These are phyloP conservation scores for Grantiella picta DNA, from an alignment of 2,113 vertebrate genomes.

Conservation along the genomic window DNA sequence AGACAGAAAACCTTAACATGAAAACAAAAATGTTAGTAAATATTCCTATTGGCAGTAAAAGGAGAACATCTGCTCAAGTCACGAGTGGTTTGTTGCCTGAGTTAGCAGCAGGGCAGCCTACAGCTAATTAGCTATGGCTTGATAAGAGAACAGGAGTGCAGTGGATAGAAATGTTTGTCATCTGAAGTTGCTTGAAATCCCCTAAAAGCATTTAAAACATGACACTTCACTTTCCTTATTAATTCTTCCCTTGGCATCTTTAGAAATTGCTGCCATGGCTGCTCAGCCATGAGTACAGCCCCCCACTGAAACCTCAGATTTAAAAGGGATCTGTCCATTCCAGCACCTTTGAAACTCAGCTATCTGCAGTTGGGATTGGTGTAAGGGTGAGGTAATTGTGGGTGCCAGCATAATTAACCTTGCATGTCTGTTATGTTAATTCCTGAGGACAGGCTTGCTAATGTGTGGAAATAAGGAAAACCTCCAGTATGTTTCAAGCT, in stretches of 20 bases:
- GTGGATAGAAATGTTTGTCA: neutral
- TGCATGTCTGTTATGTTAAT: neutral
- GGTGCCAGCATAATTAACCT: neutral
- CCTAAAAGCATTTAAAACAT: neutral
- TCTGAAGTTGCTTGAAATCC: neutral
- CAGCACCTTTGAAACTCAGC: neutral
- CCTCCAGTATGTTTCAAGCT: neutral
- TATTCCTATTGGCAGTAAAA: constrained; percentile 33
- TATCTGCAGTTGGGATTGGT: neutral
- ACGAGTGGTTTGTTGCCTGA: constrained; percentile 47
- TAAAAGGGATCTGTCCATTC: neutral
- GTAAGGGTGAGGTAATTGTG: neutral
- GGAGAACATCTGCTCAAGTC: constrained; percentile 52
- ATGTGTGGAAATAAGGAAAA: neutral
- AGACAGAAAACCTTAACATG: neutral
- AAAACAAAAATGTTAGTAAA: neutral
- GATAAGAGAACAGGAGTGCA: neutral
- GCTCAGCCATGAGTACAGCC: neutral
- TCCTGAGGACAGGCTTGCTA: neutral
- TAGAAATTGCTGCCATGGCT: neutral
- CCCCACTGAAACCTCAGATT: neutral
- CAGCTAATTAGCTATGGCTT: constrained; percentile 32
- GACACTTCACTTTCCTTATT: neutral
- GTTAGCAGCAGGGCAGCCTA: constrained; percentile 47
- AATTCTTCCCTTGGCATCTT: neutral